Base-by-base conservation (phyloP, 2,888 invertebrate species). In the Orthosia cruda region DNA sequence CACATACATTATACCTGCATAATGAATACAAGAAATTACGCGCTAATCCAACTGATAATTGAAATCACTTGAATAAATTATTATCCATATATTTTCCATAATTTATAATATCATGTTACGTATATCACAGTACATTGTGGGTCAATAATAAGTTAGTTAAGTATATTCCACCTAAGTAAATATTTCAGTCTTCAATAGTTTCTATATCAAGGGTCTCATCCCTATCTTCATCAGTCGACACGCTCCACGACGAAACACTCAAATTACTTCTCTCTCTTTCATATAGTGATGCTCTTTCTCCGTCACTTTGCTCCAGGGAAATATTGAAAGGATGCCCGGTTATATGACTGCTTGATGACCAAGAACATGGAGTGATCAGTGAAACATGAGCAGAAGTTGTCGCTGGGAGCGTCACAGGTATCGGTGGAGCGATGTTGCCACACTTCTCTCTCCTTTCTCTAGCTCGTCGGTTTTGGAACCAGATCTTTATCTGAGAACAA, bases 401-500 rank as follows among this genome's bases (percentile, higher is more conserved):
- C 0, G 96, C 91, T 5, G 94, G 93, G n/a, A 96, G 83, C 3
- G 95, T 88, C 3, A 96, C 90, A 2, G 92, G 93, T 32, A 90
- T 86, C 2, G 96, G 96, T 0, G 95, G 95, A 0, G 90, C 83
- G 2, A 96, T 93, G 40, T 80, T 92, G 1, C 88, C 84, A 68
- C 90, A 92, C 88, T 97, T 97, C 92, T 98, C 98, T 85, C 98
- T 96, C 83, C 98, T 95, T 88, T 98, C 98, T 50, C 98, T 96
- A 0, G 98, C 98, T 65, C 98, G 97, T 62, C 98, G 97, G 92
- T 98, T 98, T 97, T 98, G 98, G 91, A 98, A 98, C 98, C 98
- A 98, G 86, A 98, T 98, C 96, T 98, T 97, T 70, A 96, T 96
- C 96, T 96, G 89, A 32, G 90, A 91, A 74, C 59, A 77, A 77